Evolutionary conservation across 2,888 invertebrate genomes (phyloP).

Genomic region (Nephrotoma flavescens): DNA sequence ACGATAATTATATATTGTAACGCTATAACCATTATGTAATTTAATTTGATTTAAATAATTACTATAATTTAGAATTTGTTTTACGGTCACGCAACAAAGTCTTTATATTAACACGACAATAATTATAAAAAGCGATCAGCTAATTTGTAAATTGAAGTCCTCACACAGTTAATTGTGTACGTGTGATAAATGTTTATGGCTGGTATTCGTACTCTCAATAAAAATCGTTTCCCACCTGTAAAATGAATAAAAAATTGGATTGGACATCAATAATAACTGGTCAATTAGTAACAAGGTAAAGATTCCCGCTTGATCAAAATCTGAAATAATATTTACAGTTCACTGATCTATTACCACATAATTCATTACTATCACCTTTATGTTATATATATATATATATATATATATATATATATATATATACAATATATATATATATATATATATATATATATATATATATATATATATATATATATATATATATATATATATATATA

Average conservation of each 20-base stretch:
- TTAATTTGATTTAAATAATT: neutral
- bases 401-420: too few species aligned
- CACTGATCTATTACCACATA: neutral
- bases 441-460: too few species aligned
- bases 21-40: neutral
- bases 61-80: neutral
- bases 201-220: neutral
- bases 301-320: neutral
- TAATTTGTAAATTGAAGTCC: neutral
- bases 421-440: too few species aligned
- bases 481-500: too few species aligned
- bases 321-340: neutral
- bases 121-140: neutral
- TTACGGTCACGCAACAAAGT: neutral
- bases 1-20: neutral
- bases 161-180: neutral
- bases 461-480: too few species aligned
- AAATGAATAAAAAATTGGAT: neutral
- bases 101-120: neutral
- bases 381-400: too few species aligned
- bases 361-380: neutral
- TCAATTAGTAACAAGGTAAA: neutral
- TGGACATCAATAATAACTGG: neutral
- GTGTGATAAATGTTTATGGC: neutral
- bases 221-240: neutral